phyloP scores from a whole-genome alignment of 1,140 invertebrate genomes.

The Drosophila pandora region DNA sequence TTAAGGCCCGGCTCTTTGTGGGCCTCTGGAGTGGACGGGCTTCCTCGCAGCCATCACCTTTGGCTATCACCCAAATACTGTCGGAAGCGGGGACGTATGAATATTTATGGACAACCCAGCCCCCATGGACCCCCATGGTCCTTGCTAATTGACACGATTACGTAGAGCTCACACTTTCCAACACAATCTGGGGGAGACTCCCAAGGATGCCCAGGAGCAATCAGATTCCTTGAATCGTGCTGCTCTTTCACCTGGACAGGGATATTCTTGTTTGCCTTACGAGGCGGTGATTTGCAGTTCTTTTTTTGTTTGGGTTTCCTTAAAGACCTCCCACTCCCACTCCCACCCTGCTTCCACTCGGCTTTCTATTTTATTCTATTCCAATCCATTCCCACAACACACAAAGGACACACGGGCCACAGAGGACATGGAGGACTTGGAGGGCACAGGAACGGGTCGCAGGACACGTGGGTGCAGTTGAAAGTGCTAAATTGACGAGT shows the following conservation, averaged over 20 bases:
- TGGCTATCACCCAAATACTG: background rate
- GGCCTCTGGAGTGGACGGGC: background rate
- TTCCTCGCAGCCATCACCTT: background rate
- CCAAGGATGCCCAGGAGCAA: background rate
- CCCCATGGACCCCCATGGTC: too few relatives aligned
- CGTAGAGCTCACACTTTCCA: background rate
- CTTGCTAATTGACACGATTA: too few relatives aligned
- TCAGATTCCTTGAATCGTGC: background rate
- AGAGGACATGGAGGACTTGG: too few relatives aligned
- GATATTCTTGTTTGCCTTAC: slow-evolving; percentile 16
- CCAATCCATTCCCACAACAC: slow-evolving; percentile 24
- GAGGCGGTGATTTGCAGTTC: slow-evolving; percentile 5
- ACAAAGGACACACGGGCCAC: background rate
- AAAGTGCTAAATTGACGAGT: slow-evolving; percentile 48
- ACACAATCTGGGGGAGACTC: background rate
- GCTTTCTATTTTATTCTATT: background rate
- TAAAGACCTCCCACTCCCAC: slow-evolving; percentile 3
- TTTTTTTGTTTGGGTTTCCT: background rate
- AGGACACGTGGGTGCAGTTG: slow-evolving; percentile 30
- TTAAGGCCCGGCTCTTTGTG: too few relatives aligned
- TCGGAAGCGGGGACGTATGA: background rate
- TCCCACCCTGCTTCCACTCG: background rate
- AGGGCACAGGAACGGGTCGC: background rate
- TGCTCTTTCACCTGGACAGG: slow-evolving; percentile 15
- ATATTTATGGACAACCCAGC: background rate